Base-by-base conservation (phyloP, 2,113 vertebrate genomes). In the Deroptyus accipitrinus region DNA sequence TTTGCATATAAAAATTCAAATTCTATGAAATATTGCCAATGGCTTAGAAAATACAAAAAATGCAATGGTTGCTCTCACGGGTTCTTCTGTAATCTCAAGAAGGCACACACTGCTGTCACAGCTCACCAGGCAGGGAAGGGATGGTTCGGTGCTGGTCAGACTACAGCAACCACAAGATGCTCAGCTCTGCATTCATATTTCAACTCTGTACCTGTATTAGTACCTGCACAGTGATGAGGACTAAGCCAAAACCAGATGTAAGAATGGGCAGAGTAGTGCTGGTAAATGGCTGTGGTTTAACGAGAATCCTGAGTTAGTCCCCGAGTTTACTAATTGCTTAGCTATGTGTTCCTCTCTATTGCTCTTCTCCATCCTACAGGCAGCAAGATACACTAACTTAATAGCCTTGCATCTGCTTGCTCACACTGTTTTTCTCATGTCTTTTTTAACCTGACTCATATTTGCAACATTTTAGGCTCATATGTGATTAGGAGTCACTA, bases 401-500 rank as follows among this genome's bases (percentile, higher is more conserved):
- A 83, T 52, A 68, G 27, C 62, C 69, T 17, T 46, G 25, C n/a
- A n/a, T 72, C 84, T 86, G 48, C 69, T 73, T 0, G 8, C 31
- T 88, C n/a, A 73, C 27, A 20, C 31, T 66, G 42, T 79, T 88
- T 85, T 93, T 75, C 57, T 83, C 57, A 33, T 51, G 52, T 80
- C 46, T 75, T 73, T 90, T 96, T 73, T 73, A 92, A 93, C 81
- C 66, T 92, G 90, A 90, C 82, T 95, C 94, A 87, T 85, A 72
- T 85, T 87, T 85, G 69, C 80, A 78, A 59, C 37, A 63, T 76
- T 96, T 86, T 82, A 79, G 52, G 31, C 81, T 95, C 1, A 1
- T 39, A 91, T 69, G 70, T 95, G 88, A 95, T 94, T 95, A 96
- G 95, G 77, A 87, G 54, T 59, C 70, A 93, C 66, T 92, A 95